These are phyloP conservation scores for Drosophila micromelanica DNA, from an alignment of 1,140 invertebrate genomes.

Conservation along the genomic window DNA sequence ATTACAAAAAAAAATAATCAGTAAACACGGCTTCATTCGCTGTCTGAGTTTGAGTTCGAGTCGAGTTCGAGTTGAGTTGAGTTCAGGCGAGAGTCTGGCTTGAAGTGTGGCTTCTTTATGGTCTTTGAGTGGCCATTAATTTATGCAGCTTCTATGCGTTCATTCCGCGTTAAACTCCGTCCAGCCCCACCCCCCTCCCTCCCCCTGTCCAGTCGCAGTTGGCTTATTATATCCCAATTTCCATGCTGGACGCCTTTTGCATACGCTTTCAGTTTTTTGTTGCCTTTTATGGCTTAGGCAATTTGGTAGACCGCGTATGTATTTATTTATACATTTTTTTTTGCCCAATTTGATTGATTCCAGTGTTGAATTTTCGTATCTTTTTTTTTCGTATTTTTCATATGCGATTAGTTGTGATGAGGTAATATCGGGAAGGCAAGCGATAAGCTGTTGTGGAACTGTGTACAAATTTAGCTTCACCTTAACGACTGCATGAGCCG, in stretches of 20 bases:
- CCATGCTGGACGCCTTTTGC: conserved; percentile 47
- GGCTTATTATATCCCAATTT: conserved; percentile 43
- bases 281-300: conserved; percentile 13
- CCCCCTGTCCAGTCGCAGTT: neutral
- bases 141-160: conserved; percentile 38
- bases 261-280: conserved; percentile 33
- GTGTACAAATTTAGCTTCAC: conserved; percentile 11
- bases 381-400: conserved; percentile 9
- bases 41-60: neutral
- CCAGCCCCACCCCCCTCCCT: neutral
- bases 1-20: conserved; percentile 20
- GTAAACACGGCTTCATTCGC: conserved; percentile 14
- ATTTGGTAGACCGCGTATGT: conserved; percentile 53
- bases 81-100: conserved; percentile 12
- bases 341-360: conserved; percentile 64
- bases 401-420: conserved; percentile 57
- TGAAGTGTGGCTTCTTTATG: conserved; percentile 40
- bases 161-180: neutral
- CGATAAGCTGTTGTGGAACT: conserved; percentile 52
- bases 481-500: conserved; percentile 2
- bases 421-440: conserved; percentile 54
- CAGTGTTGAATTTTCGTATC: conserved; percentile 27
- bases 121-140: conserved; percentile 36
- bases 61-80: neutral
- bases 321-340: conserved; percentile 7